Percentiles rank a stretch among this genome's conserved stretches.
phyloP scores from a whole-genome alignment of 2,113 vertebrate species.

The Ranitomeya variabilis region DNA sequence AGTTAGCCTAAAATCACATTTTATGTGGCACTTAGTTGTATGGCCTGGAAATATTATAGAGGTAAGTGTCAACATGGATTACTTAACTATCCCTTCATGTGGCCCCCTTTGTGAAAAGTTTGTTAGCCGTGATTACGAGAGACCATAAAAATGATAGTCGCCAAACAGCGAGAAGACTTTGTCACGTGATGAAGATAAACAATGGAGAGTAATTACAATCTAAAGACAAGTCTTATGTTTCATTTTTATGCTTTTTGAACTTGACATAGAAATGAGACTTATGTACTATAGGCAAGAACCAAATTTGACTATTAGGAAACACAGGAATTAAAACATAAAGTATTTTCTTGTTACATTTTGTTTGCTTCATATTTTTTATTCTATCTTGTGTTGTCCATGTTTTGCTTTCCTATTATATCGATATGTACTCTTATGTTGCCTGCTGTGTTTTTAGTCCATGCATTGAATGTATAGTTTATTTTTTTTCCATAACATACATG shows the following conservation, averaged over 20 bases:
- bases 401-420: not conserved
- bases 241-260: not conserved
- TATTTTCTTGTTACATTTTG: not conserved
- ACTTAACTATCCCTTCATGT: not conserved
- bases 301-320: not conserved
- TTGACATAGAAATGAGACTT: not conserved
- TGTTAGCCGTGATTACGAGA: not conserved
- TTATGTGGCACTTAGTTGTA: constrained; percentile 31
- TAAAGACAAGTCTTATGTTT: not conserved
- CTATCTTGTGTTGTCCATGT: not conserved
- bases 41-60: constrained; percentile 61
- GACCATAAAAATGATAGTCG: not conserved
- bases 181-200: not conserved
- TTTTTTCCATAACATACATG: not conserved
- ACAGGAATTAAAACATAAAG: not conserved
- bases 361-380: not conserved
- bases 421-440: not conserved
- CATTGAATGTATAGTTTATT: not conserved
- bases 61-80: constrained; percentile 65
- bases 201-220: not conserved
- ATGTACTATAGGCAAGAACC: not conserved
- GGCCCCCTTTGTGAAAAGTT: not conserved
- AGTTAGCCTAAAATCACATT: constrained; percentile 67
- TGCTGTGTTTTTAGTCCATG: not conserved
- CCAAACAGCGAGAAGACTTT: not conserved